Evolutionary conservation across 2,113 vertebrate species (phyloP).

Genomic region (Chrysochloris asiatica): DNA sequence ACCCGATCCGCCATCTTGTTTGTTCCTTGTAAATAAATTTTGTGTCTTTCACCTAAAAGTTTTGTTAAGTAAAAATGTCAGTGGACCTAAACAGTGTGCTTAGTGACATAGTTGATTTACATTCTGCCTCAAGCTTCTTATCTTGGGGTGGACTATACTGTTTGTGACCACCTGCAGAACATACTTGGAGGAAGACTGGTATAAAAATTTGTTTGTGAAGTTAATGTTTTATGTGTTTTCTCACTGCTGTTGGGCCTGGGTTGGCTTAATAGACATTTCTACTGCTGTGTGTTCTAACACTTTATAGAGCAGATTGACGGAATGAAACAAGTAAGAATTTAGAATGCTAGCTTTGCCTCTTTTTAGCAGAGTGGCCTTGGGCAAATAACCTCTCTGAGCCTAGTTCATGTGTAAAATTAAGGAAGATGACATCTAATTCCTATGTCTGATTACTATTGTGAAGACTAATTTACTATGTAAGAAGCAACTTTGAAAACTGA

Average conservation of each 20-base stretch:
- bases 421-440: no score
- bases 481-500: no score
- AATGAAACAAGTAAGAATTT: not conserved
- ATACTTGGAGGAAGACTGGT: not conserved
- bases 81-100: not conserved
- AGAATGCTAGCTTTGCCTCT: no score
- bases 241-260: not conserved
- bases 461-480: no score
- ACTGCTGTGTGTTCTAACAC: not conserved
- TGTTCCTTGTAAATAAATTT: no score
- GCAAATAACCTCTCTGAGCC: no score
- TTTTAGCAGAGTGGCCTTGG: no score
- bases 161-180: not conserved
- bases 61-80: conserved; percentile 14
- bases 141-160: not conserved
- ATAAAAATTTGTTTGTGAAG: not conserved
- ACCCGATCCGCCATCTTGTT: no score
- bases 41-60: not conserved
- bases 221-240: conserved; percentile 20
- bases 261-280: not conserved
- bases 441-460: no score
- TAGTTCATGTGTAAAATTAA: no score
- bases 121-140: not conserved
- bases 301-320: not conserved
- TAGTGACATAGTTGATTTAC: not conserved